Conservation (phyloP, 2,797 vertebrate genomes). For the Trachops cirrhosus region DNA sequence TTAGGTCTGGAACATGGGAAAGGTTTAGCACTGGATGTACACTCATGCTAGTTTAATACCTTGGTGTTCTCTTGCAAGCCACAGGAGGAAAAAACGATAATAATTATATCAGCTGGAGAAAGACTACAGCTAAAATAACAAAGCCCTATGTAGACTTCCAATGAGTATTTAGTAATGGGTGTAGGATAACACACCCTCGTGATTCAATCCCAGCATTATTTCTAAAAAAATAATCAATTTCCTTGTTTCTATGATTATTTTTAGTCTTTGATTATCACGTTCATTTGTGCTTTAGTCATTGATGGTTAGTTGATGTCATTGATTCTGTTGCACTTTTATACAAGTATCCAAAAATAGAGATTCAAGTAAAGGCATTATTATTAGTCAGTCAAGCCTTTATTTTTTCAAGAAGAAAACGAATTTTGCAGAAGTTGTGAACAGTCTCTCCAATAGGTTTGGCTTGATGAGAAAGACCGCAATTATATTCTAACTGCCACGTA, state of each 20-base stretch:
- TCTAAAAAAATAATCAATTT: neutral
- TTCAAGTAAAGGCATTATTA: neutral
- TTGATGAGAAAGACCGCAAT: neutral
- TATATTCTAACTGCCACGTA: neutral
- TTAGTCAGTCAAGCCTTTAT: neutral
- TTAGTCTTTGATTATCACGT: neutral
- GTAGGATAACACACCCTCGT: neutral
- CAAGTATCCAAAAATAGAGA: neutral
- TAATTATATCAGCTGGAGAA: neutral
- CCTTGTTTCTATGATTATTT: neutral
- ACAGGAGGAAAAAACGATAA: neutral
- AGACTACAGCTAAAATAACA: neutral
- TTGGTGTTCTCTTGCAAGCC: neutral
- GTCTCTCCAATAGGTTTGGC: neutral
- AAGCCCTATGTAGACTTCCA: neutral
- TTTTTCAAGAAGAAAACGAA: neutral
- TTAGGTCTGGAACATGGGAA: neutral
- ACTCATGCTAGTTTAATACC: neutral
- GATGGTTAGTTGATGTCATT: neutral
- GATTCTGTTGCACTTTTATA: neutral
- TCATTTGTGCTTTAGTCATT: neutral
- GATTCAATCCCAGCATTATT: neutral
- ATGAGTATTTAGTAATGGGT: neutral
- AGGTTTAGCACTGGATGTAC: neutral
- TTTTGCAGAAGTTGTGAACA: neutral